A percentile compares a stretch with the other conserved stretches of the same genome.
These are phyloP conservation scores for Telenomus remus DNA, from an alignment of 1,140 invertebrate genomes.

Conservation along the genomic window DNA sequence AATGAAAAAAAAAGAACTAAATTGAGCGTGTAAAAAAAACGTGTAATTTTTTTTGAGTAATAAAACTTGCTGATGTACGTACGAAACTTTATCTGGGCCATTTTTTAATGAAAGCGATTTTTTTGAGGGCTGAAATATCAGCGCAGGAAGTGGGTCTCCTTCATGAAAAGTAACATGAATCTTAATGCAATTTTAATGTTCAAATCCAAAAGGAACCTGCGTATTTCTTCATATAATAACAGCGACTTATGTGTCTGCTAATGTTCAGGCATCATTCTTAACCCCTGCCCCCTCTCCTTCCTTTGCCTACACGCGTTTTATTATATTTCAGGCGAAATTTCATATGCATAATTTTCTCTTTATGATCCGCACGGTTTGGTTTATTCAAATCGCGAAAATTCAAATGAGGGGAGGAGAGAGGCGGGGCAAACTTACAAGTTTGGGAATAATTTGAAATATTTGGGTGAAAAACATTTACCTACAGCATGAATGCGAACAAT, in stretches of 20 bases:
- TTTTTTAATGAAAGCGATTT: conserved; percentile 15
- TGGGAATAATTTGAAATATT: conserved; percentile 16
- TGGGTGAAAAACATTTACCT: not conserved
- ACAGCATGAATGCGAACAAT: conserved; percentile 11
- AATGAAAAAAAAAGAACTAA: not conserved
- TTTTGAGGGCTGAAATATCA: conserved; percentile 36
- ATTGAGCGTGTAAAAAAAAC: not conserved
- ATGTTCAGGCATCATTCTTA: conserved; percentile 2
- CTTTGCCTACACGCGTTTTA: too few relatives aligned
- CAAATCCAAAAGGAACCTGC: conserved; percentile 23
- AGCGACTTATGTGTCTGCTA: not conserved
- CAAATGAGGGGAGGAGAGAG: too few relatives aligned
- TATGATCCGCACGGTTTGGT: too few relatives aligned
- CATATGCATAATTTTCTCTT: too few relatives aligned
- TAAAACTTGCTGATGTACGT: conserved; percentile 3
- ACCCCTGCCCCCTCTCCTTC: too few relatives aligned
- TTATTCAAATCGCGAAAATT: too few relatives aligned
- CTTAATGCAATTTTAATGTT: conserved; percentile 43
- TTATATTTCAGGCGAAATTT: too few relatives aligned
- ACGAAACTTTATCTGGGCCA: conserved; percentile 22
- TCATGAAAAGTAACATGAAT: conserved; percentile 32
- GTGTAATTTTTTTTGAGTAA: not conserved
- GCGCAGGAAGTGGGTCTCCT: conserved; percentile 28
- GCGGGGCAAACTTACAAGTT: conserved; percentile 2
- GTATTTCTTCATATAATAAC: conserved; percentile 22